Base-by-base conservation (phyloP, 2,888 invertebrate species). In the Drosophila borborema region DNA sequence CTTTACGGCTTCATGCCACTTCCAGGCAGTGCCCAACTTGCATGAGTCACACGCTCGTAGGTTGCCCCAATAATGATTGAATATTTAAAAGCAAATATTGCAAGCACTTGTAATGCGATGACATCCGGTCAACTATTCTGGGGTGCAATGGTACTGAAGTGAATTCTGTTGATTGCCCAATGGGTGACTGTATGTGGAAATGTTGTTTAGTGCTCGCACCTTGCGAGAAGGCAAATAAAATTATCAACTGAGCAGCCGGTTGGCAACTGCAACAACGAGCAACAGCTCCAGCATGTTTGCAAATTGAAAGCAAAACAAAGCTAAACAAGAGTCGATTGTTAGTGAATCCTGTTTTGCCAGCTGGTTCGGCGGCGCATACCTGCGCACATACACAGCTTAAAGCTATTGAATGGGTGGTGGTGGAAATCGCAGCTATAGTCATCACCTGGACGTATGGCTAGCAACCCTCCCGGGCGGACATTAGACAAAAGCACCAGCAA, bases 401-500 rank as follows among this genome's bases (percentile, higher is more conserved):
- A 71, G 67, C 74, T 46, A 23, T 51, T 63, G 51, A 53, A 58
- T 69, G 64, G 58, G 83, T 78, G 81, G 83, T 78, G 81, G 77
- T 88, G 77, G 71, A 85, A 89, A 88, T 74, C 79, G 72, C n/a
- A 69, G 58, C 43, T 46, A 43, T 48, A 70, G 62, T 69, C 83
- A 72, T 80, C 82, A 82, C 75, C 80, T 71, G 70, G 74, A 48
- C 34, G 23, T n/a, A 28, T 28, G 51, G 74, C 67, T 70, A 49
- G 54, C 89, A 90, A 90, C 85, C 85, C 90, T 66, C 64, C 54
- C 40, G n/a, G 18, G 67, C 65, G 59, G 63, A 64, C 20, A 67
- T 54, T 64, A 64, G 64, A 89, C 89, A 84, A 90, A 90, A 86
- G 89, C 90, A 86, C 88, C 89, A 76, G 90, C 87, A 86, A 66